Evolutionary conservation across 2,113 vertebrate genomes (phyloP), one percentile per base, ranked within the genome.

Genomic region (Callospermophilus lateralis): DNA sequence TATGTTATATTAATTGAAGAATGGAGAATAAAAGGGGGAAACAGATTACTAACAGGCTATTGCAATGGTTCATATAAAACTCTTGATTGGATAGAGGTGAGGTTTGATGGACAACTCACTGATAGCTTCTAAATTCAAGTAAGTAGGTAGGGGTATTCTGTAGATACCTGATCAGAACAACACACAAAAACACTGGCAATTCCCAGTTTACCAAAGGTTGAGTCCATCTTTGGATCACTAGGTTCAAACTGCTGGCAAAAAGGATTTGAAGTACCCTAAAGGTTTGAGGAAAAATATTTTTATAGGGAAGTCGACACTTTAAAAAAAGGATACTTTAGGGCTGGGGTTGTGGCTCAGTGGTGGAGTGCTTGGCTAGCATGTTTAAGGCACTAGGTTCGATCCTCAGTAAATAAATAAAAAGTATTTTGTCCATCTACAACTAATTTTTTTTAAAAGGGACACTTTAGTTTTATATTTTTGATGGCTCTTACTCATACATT

Each of bases 401-500:
- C 45, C 45, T 48, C 45, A 48, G 45, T 48, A 48, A 45, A 48
- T 48, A 48, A 48, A 48, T 48, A 48, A 48, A 48, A 48, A 1
- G 45, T 48, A 48, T 48, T 48, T 7, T 48, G 45, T 48, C 45
- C 45, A 48, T 48, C 45, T 48, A 11, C 45, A 48, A 48, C 45
- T 48, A 48, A 48, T 48, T 48, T 48, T 48, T 48, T 48, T 9
- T 9, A 48, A 95, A 72, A 55, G n/a, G 28, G 16, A 26, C 1
- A 84, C 17, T 34, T 81, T 78, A 77, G 42, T 58, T 65, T 72
- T 51, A n/a, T 72, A 89, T 58, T 80, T 80, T 91, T 80, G 4
- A 67, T 48, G 90, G 26, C 32, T 51, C 2, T 51, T 26, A 79
- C 5, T 30, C 67, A 58, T 58, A 58, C 20, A 58, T 58, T 58